Base-by-base conservation (phyloP, 1,140 invertebrate genomes). In the Calliphora vicina region DNA sequence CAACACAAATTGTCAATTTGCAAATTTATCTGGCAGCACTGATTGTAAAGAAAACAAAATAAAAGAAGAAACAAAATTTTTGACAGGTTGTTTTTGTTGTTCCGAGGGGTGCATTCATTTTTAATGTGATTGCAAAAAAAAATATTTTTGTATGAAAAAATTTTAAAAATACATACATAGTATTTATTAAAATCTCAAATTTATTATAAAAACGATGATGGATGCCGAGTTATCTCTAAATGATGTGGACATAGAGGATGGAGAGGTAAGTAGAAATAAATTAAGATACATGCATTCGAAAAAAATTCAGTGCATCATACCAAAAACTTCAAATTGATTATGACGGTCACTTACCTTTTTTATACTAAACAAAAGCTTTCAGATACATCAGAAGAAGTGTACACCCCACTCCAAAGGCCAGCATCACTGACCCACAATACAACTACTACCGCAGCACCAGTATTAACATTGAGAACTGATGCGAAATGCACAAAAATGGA, bases 331-430 rank as follows among this genome's bases (percentile, higher is more conserved):
- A 20, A 57, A 25, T 82, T 9, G 8, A 80, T n/a, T n/a, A n/a
- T 45, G 13, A 67, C n/a, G 74, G 23, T 83, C 35, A 76, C 35
- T 81, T 25, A 67, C 80, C n/a, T 29, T 81, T 61, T 61, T 83
- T 83, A 83, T 9, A 42, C 25, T 80, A 43, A 82, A 23, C 71
- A 73, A 71, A 85, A 87, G 84, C 61, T 86, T 15, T 84, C 84
- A 20, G 85, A 87, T 82, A 86, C 83, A 67, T 84, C 83, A 23
- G 88, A 89, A 42, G 88, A 88, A 83, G 86, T 87, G 35, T 92
- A 92, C 84, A 92, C 87, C 35, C 92, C 92, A 45, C 83, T 92
- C 82, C 90, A 91, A 86, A 87, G 92, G 83, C 92, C 92, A 72
- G 50, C 80, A 84, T 87, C 84, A 61, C 87, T 87, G 81, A 35